Conservation (phyloP, 2,113 vertebrate species). For the Butorides virescens region DNA sequence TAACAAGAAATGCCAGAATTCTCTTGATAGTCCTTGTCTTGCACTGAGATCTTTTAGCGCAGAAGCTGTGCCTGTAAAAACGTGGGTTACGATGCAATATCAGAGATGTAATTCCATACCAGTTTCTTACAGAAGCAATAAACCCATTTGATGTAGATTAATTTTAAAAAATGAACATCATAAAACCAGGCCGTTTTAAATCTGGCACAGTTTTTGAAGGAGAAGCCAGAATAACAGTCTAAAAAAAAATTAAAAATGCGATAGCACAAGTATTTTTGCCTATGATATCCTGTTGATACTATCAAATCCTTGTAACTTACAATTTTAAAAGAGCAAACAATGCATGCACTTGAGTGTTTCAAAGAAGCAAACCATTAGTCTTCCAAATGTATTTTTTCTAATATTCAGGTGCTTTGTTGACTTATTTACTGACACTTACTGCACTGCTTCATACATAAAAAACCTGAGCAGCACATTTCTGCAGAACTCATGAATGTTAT, state of each 20-base stretch:
- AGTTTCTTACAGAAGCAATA: not conserved
- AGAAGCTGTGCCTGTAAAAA: not conserved
- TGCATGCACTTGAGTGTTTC: not conserved
- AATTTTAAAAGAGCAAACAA: not conserved
- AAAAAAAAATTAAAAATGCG: not conserved
- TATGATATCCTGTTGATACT: not conserved
- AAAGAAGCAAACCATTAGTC: not conserved
- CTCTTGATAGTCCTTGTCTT: not conserved
- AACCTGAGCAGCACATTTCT: not conserved
- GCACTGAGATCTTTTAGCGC: not conserved
- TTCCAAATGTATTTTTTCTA: not conserved
- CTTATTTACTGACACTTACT: not conserved
- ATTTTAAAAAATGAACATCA: not conserved
- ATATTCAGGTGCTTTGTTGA: not conserved
- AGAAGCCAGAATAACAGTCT: not conserved
- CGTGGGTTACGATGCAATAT: not conserved
- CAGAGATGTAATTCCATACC: not conserved
- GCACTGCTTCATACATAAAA: not conserved
- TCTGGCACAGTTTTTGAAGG: not conserved
- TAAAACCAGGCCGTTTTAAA: not conserved
- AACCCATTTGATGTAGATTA: not conserved
- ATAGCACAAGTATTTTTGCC: not conserved
- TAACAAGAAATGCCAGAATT: not conserved
- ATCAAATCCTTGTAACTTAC: not conserved
- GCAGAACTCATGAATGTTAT: not conserved